These are phyloP conservation scores for Xyrauchen texanus DNA, from an alignment of 2,113 vertebrate species.

Conservation along the genomic window DNA sequence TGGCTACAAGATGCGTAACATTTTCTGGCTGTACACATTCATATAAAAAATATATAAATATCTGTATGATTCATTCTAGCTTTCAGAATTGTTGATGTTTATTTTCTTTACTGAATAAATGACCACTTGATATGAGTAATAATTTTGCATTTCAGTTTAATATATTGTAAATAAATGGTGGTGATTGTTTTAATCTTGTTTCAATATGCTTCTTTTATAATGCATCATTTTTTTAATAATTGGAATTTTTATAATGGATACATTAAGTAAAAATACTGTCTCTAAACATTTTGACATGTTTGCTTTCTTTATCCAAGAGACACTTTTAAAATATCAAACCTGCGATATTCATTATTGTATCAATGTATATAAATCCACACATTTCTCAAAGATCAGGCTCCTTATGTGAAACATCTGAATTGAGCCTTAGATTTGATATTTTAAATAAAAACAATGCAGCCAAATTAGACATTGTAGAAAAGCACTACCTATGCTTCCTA, in stretches of 20 bases:
- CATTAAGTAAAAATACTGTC: too few relatives aligned
- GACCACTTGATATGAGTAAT: slow-evolving; percentile 71
- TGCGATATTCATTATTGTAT: too few relatives aligned
- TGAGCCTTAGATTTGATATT: background rate
- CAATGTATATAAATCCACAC: background rate
- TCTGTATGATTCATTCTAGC: slow-evolving; percentile 72
- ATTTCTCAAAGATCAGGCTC: background rate
- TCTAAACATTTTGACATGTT: too few relatives aligned
- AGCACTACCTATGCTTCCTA: slow-evolving; percentile 1
- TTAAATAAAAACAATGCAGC: background rate
- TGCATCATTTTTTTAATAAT: too few relatives aligned
- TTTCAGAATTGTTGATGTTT: slow-evolving; percentile 71
- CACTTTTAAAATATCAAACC: too few relatives aligned
- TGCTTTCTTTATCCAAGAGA: too few relatives aligned
- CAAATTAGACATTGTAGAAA: background rate
- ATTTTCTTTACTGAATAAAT: slow-evolving; percentile 77
- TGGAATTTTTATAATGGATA: too few relatives aligned
- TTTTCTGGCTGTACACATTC: slow-evolving; percentile 66
- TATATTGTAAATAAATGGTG: slow-evolving; percentile 79
- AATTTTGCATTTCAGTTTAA: slow-evolving; percentile 78
- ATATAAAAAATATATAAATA: slow-evolving; percentile 69
- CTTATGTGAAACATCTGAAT: background rate
- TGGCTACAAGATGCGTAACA: slow-evolving; percentile 53
- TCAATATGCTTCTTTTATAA: slow-evolving; percentile 33
- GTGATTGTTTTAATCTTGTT: slow-evolving; percentile 65